Conservation (phyloP, 1,140 invertebrate species). For the Oryctes rhinoceros region DNA sequence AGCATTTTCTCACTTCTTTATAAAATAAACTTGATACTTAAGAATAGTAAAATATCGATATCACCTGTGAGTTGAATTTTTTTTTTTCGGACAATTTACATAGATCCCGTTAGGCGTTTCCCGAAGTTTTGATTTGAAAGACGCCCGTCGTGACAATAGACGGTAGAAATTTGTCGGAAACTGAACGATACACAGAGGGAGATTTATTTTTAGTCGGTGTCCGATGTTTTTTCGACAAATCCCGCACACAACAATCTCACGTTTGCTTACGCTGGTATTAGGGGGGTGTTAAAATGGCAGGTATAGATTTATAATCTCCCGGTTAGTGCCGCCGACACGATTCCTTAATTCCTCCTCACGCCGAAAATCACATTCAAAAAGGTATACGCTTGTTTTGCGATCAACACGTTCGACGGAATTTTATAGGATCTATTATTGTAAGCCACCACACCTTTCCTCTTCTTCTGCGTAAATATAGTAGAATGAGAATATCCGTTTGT, state of each 20-base stretch:
- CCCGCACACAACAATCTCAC: constrained; percentile 40
- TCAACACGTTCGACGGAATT: constrained; percentile 27
- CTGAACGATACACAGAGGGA: constrained; percentile 1
- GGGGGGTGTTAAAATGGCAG: constrained; percentile 43
- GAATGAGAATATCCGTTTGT: no score
- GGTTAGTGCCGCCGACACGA: constrained; percentile 39
- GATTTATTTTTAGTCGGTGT: constrained; percentile 15
- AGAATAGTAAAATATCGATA: constrained; percentile 41
- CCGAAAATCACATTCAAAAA: constrained; percentile 40
- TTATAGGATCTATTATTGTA: constrained; percentile 29
- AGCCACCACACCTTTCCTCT: background rate
- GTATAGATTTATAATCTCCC: constrained; percentile 43
- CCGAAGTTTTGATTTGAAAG: constrained; percentile 34
- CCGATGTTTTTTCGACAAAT: constrained; percentile 35
- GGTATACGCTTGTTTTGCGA: constrained; percentile 24
- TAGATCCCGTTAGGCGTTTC: constrained; percentile 34
- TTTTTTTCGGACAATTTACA: constrained; percentile 32
- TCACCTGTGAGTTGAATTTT: constrained; percentile 28
- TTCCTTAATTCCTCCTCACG: constrained; percentile 41
- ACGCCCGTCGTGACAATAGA: constrained; percentile 9
- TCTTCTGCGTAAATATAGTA: background rate
- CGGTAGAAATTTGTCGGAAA: constrained; percentile 38
- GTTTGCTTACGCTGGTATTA: constrained; percentile 38
- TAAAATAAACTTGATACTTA: constrained; percentile 38
- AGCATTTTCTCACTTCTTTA: constrained; percentile 43